These are phyloP conservation scores for Benthosema pterotum DNA, from an alignment of 2,797 vertebrate genomes.

Conservation along the genomic window DNA sequence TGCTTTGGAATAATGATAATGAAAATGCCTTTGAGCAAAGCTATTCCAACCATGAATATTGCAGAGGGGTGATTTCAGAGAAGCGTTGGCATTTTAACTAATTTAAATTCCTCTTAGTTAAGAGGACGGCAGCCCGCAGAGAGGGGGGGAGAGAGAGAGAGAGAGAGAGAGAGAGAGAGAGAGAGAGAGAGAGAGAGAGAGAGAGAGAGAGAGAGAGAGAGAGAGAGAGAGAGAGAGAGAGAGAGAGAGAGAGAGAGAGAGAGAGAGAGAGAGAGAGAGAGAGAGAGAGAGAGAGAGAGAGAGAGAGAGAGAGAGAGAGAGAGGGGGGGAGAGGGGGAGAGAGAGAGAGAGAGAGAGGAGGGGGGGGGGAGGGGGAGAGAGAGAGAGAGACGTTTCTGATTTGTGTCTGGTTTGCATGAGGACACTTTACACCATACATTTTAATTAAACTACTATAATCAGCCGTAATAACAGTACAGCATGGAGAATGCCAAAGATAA, in stretches of 20 bases:
- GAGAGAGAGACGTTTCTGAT: slow-evolving; percentile 45
- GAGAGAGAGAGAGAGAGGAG: no score
- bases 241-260: no score
- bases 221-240: no score
- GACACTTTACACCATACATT: slow-evolving; percentile 57
- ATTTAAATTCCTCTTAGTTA: slow-evolving; percentile 73
- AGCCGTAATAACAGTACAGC: slow-evolving; percentile 45
- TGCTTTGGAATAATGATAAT: slow-evolving; percentile 74
- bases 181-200: no score
- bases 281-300: no score
- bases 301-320: no score
- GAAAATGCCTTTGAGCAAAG: slow-evolving; percentile 76
- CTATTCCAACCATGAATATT: slow-evolving; percentile 78
- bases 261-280: no score
- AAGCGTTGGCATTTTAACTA: slow-evolving; percentile 77
- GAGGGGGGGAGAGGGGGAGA: no score
- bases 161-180: no score
- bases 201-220: no score
- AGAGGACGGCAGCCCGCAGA: slow-evolving; percentile 9
- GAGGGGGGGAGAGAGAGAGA: no score
- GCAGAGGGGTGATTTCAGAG: slow-evolving; percentile 69
- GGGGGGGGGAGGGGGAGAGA: no score
- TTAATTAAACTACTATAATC: slow-evolving; percentile 75
- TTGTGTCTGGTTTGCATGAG: slow-evolving; percentile 58
- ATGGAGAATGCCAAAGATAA: neutral